Evolutionary conservation across 2,797 vertebrate species (phyloP).

Genomic region (Hippoglossus hippoglossus): DNA sequence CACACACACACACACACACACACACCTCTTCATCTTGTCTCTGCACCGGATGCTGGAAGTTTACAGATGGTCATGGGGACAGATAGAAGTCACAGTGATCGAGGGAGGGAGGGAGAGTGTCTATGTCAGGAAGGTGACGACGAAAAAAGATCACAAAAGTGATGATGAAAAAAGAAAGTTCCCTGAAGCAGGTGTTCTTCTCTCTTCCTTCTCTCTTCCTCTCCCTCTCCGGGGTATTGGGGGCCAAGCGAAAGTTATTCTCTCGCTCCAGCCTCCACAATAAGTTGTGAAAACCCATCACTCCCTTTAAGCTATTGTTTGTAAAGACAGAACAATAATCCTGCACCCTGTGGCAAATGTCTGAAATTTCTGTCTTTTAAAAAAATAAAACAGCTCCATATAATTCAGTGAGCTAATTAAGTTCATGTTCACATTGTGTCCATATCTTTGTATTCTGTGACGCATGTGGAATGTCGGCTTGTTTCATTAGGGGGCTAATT

Average conservation of each 20-base stretch:
- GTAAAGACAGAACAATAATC: neutral
- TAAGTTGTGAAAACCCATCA: neutral
- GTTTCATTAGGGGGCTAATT: conserved; percentile 69
- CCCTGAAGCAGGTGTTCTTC: conserved; percentile 51
- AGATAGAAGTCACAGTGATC: conserved; percentile 71
- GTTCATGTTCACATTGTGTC: conserved; percentile 48
- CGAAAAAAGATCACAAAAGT: conserved; percentile 41
- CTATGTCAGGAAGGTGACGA: conserved; percentile 49
- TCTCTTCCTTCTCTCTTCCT: conserved; percentile 23
- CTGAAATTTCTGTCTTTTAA: conserved; percentile 11
- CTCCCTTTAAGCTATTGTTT: neutral
- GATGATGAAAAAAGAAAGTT: conserved; percentile 68
- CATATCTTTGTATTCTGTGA: conserved; percentile 44
- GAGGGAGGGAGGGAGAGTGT: conserved; percentile 33
- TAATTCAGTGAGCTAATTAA: conserved; percentile 55
- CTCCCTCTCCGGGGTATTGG: conserved; percentile 1
- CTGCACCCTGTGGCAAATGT: conserved; percentile 11
- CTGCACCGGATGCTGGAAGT: conserved; percentile 56
- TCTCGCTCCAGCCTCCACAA: neutral
- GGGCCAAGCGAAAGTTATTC: conserved; percentile 17
- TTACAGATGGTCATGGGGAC: conserved; percentile 77
- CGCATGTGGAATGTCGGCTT: conserved; percentile 41
- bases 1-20: conserved; percentile 27
- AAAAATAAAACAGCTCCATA: neutral
- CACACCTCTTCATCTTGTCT: conserved; percentile 41